Evolutionary conservation across 2,888 invertebrate genomes (phyloP).

Genomic region (Chrysolina americana): DNA sequence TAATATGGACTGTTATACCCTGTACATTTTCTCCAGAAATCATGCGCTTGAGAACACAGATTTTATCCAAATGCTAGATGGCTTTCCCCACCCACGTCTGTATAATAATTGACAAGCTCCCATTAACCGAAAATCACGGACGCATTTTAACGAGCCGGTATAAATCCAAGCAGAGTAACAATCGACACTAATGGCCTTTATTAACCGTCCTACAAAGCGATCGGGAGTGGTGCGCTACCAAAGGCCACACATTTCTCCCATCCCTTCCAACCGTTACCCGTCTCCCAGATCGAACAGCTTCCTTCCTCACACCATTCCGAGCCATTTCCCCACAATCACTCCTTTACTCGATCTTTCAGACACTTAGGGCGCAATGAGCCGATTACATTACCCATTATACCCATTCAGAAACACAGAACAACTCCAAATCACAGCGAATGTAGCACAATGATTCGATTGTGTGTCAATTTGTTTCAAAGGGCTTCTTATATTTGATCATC

Average conservation of each 20-base stretch:
- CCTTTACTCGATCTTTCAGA: slow-evolving; percentile 65
- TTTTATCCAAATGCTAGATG: background rate
- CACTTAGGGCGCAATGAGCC: slow-evolving; percentile 65
- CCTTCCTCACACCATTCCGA: slow-evolving; percentile 67
- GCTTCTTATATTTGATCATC: slow-evolving; percentile 22
- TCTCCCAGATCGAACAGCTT: slow-evolving; percentile 61
- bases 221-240: slow-evolving; percentile 14
- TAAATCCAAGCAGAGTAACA: slow-evolving; percentile 20
- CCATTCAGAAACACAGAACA: slow-evolving; percentile 58
- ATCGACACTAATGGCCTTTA: slow-evolving; percentile 31
- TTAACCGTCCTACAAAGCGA: slow-evolving; percentile 24
- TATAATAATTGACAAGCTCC: slow-evolving; percentile 8
- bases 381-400: slow-evolving; percentile 61
- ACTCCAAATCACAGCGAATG: slow-evolving; percentile 53
- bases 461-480: slow-evolving; percentile 55
- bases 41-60: background rate
- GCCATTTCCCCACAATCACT: slow-evolving; percentile 68
- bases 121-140: slow-evolving; percentile 5
- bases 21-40: too few relatives aligned
- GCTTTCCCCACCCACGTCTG: background rate
- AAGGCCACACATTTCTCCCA: slow-evolving; percentile 28
- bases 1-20: too few relatives aligned
- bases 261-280: slow-evolving; percentile 48
- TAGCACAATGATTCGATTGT: slow-evolving; percentile 57
- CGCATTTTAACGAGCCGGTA: slow-evolving; percentile 10